Evolutionary conservation across 2,113 vertebrate genomes (phyloP).

Genomic region (Seriola rivoliana): DNA sequence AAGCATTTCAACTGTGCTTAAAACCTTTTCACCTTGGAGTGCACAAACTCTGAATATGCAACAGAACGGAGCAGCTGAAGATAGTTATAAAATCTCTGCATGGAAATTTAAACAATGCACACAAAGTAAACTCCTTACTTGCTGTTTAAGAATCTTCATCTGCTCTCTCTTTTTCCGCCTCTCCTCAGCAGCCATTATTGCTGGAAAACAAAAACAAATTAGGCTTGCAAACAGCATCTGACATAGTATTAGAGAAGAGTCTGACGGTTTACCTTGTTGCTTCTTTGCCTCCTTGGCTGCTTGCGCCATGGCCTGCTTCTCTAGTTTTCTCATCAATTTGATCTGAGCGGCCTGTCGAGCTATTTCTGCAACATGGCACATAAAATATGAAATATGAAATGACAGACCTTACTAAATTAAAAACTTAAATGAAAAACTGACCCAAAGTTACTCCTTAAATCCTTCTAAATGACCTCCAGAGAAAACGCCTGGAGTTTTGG

Average conservation of each 20-base stretch:
- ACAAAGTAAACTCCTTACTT: slow-evolving; percentile 84
- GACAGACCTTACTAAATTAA: neutral
- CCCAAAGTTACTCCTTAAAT: neutral
- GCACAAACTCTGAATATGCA: slow-evolving; percentile 7
- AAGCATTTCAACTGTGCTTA: slow-evolving; percentile 42
- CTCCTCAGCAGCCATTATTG: slow-evolving; percentile 95
- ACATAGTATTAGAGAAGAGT: neutral
- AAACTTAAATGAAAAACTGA: slow-evolving; percentile 1
- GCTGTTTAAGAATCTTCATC: slow-evolving; percentile 96
- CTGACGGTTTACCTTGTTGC: slow-evolving; percentile 88
- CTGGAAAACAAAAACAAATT: slow-evolving; percentile 81
- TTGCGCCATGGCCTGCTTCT: slow-evolving; percentile 93
- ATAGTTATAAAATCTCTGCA: slow-evolving; percentile 8
- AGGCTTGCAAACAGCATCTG: neutral
- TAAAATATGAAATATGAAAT: slow-evolving; percentile 25
- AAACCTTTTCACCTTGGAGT: slow-evolving; percentile 48
- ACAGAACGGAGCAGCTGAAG: slow-evolving; percentile 28
- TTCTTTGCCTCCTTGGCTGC: slow-evolving; percentile 95
- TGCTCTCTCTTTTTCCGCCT: slow-evolving; percentile 95
- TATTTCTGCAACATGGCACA: slow-evolving; percentile 88
- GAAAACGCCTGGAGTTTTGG: neutral
- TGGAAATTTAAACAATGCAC: slow-evolving; percentile 29
- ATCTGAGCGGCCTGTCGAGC: slow-evolving; percentile 96
- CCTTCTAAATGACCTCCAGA: neutral
- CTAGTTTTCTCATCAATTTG: slow-evolving; percentile 94